Base-by-base conservation (phyloP, 2,888 invertebrate genomes). In the Tortrix viridana region DNA sequence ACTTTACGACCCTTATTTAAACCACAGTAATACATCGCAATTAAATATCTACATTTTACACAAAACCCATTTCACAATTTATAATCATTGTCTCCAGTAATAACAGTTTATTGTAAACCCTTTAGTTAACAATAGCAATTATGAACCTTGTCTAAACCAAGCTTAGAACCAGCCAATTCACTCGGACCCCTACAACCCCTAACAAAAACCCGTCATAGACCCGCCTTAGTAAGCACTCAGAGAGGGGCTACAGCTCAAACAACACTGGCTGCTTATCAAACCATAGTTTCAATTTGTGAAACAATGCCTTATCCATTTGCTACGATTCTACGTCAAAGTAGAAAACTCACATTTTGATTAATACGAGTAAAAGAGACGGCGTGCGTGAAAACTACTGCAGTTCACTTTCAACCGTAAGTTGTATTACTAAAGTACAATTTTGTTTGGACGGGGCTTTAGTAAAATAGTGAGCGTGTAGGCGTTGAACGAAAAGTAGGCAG, bases 221-320 rank as follows among this genome's bases (percentile, higher is more conserved):
- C 67, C 66, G 69, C 59, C 59, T 49, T 53, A 58, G 66, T 54
- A 60, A 60, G 60, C 59, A 63, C 53, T 61, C 63, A 66, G 66
- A 66, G 72, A 65, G 71, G 72, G 69, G 71, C 73, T 72, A 81
- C 69, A 69, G 88, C 63, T 80, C 89, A 76, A 63, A 71, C 67
- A 75, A 80, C 49, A 70, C 71, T 77, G 82, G 89, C 67, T 79
- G 78, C 75, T 76, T 82, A 75, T 74, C 78, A 79, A 85, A 84
- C 86, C 84, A 86, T 88, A 86, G 88, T 90, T 91, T 90, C 91
- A 91, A 92, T 91, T 91, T 91, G 85, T 84, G 81, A 88, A 88
- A 92, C 92, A 92, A 92, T 90, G 81, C 89, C 90, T 89, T 91
- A 91, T 90, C 92, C 91, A 91, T 90, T 90, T 88, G 86, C 90